Percentiles rank a stretch among this genome's conserved stretches.
These are phyloP conservation scores for Agrotis segetum DNA, from an alignment of 2,888 invertebrate genomes.

Conservation along the genomic window DNA sequence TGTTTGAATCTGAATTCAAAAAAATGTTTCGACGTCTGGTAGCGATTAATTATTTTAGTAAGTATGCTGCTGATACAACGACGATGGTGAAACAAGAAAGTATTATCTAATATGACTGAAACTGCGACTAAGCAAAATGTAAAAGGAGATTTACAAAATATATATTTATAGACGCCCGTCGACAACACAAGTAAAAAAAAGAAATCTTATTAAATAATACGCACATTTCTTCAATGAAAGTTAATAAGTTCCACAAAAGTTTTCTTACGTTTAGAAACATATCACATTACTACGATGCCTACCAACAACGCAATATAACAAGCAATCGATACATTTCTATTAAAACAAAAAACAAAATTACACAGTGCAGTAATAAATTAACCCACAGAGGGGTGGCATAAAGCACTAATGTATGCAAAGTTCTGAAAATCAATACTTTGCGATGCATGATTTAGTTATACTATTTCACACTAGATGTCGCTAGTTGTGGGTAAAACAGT, in stretches of 20 bases:
- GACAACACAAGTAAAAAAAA: neutral
- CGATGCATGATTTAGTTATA: slow-evolving; percentile 16
- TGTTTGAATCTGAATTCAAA: too few relatives aligned
- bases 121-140: neutral
- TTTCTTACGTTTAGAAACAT: neutral
- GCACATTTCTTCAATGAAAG: neutral
- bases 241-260: neutral
- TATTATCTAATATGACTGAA: too few relatives aligned
- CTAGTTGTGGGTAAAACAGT: slow-evolving; percentile 39
- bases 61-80: too few relatives aligned
- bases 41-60: too few relatives aligned
- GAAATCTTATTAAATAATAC: too few relatives aligned
- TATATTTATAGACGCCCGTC: too few relatives aligned
- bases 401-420: slow-evolving; percentile 58
- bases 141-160: too few relatives aligned
- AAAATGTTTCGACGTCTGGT: too few relatives aligned
- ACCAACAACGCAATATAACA: neutral
- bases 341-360: slow-evolving; percentile 24
- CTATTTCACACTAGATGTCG: slow-evolving; percentile 74
- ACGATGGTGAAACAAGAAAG: too few relatives aligned
- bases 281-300: neutral
- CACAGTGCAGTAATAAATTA: slow-evolving; percentile 52
- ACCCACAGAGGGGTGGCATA: slow-evolving; percentile 11
- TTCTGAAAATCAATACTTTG: slow-evolving; percentile 62
- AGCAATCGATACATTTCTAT: slow-evolving; percentile 14